Conservation (phyloP, 2,888 invertebrate genomes). For the Emmelina monodactyla region DNA sequence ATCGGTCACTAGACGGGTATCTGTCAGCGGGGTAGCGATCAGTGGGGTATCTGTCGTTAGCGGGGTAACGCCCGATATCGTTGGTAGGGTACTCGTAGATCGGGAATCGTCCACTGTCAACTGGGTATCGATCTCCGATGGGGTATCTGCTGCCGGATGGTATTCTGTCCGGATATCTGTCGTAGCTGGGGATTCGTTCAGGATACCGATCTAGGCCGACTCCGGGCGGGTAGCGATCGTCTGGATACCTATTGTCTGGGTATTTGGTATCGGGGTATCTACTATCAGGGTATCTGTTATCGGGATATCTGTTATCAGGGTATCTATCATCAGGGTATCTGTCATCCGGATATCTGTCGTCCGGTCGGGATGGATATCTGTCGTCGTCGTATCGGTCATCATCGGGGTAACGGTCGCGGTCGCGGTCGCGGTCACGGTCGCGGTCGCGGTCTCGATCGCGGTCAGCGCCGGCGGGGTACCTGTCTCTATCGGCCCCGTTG, state of each 20-base stretch:
- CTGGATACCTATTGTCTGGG: constrained; percentile 38
- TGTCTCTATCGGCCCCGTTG: constrained; percentile 37
- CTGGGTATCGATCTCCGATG: constrained; percentile 41
- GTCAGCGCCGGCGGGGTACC: no score
- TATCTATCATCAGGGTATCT: constrained; percentile 55
- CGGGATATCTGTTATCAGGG: constrained; percentile 54
- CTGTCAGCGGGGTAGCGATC: constrained; percentile 30
- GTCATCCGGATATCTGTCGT: constrained; percentile 60
- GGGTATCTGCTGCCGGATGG: constrained; percentile 51
- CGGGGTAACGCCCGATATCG: constrained; percentile 42
- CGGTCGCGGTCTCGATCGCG: constrained; percentile 28
- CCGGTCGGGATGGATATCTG: constrained; percentile 57
- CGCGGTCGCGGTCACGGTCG: constrained; percentile 27
- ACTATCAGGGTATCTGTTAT: constrained; percentile 50
- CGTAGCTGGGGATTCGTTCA: constrained; percentile 50
- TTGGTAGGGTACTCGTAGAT: constrained; percentile 30
- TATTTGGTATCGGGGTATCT: constrained; percentile 42
- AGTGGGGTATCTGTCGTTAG: constrained; percentile 35
- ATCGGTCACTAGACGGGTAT: constrained; percentile 41
- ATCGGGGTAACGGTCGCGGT: constrained; percentile 53
- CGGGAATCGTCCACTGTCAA: constrained; percentile 41
- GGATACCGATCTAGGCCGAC: constrained; percentile 31
- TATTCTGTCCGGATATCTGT: constrained; percentile 44
- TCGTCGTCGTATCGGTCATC: constrained; percentile 61
- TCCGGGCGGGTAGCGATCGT: constrained; percentile 28